phyloP scores from a whole-genome alignment of 2,888 invertebrate species.

The Merodon equestris region DNA sequence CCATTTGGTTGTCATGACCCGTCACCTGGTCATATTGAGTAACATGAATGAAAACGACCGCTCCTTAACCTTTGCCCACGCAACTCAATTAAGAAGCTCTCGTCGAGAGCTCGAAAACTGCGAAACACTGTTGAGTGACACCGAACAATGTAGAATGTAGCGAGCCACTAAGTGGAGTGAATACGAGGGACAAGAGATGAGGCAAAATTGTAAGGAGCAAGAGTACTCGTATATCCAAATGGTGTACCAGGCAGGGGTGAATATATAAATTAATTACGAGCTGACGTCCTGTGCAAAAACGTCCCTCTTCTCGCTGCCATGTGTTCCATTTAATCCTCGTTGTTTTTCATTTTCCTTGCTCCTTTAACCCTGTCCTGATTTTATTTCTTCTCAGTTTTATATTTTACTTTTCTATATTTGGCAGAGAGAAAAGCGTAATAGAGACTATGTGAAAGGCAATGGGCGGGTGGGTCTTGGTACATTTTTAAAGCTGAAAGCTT shows the following conservation, averaged over 20 bases:
- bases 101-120: no score
- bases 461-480: conserved; percentile 31
- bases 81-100: no score
- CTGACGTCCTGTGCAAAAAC: conserved; percentile 49
- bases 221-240: conserved; percentile 3
- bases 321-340: conserved; percentile 28
- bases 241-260: conserved; percentile 23
- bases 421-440: neutral
- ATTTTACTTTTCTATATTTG: neutral
- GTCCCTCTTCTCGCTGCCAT: conserved; percentile 28
- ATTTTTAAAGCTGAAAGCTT: conserved; percentile 41
- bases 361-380: no score
- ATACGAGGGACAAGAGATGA: conserved; percentile 3
- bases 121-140: conserved; percentile 14
- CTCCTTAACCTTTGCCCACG: no score
- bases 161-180: neutral
- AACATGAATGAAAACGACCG: no score
- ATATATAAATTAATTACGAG: conserved; percentile 64
- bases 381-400: no score
- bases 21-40: no score
- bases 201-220: conserved; percentile 8
- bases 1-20: no score
- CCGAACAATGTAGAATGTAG: conserved; percentile 33
- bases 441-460: conserved; percentile 1
- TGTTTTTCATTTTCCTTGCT: conserved; percentile 9